These are phyloP conservation scores for Amniataba percoides DNA, from an alignment of 2,797 vertebrate genomes.

Conservation along the genomic window DNA sequence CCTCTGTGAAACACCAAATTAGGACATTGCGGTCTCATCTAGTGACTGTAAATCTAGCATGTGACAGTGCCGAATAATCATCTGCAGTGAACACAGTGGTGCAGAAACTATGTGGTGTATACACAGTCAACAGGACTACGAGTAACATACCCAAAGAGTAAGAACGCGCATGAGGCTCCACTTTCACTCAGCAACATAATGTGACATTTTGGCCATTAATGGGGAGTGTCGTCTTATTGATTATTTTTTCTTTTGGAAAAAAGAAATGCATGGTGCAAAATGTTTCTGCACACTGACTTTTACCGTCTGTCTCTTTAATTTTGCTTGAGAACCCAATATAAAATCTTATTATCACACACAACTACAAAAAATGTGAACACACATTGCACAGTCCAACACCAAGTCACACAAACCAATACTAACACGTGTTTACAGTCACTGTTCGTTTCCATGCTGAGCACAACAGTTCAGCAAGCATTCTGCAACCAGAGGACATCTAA, in stretches of 20 bases:
- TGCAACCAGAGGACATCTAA: constrained; percentile 5
- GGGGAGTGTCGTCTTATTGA: background rate
- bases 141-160: constrained; percentile 1
- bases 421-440: constrained; percentile 10
- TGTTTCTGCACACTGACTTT: background rate
- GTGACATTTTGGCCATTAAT: background rate
- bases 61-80: constrained; percentile 48
- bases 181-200: background rate
- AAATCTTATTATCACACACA: background rate
- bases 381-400: background rate
- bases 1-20: constrained; percentile 56
- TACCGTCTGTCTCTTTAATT: background rate
- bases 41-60: constrained; percentile 37
- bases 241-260: background rate
- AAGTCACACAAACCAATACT: constrained; percentile 1
- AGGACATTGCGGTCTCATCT: constrained; percentile 41
- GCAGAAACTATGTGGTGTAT: constrained; percentile 26
- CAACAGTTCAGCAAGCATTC: constrained; percentile 2
- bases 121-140: constrained; percentile 18
- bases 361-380: background rate
- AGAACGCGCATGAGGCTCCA: background rate
- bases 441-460: constrained; percentile 18
- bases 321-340: background rate
- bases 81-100: constrained; percentile 14
- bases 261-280: background rate